Conservation (phyloP, 2,797 vertebrate genomes). For the Orestias chungarensis region DNA sequence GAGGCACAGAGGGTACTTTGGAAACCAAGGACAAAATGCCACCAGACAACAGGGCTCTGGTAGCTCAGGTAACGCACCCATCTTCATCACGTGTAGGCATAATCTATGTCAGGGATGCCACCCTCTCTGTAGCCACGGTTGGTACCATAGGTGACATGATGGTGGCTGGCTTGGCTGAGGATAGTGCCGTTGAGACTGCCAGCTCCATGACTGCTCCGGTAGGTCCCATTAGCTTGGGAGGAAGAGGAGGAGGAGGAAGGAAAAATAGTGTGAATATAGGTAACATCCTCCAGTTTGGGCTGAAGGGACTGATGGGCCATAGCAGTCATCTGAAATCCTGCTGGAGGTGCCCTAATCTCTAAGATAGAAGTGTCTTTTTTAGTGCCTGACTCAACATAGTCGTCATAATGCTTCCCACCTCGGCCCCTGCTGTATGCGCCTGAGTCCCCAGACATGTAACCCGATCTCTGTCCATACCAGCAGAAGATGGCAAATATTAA, state of each 20-base stretch:
- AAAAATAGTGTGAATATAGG: constrained; percentile 93
- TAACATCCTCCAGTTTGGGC: constrained; percentile 88
- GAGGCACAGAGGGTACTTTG: constrained; percentile 88
- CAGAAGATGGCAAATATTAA: constrained; percentile 91
- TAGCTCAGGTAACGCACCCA: constrained; percentile 55
- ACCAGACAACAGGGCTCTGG: constrained; percentile 52
- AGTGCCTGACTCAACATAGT: constrained; percentile 92
- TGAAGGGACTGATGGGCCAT: constrained; percentile 85
- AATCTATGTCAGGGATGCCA: constrained; percentile 92
- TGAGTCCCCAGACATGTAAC: constrained; percentile 85
- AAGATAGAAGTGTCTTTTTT: constrained; percentile 96
- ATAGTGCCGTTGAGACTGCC: constrained; percentile 86
- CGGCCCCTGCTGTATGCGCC: constrained; percentile 82
- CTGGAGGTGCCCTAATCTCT: constrained; percentile 87
- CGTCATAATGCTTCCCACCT: constrained; percentile 87
- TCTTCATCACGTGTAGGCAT: constrained; percentile 89
- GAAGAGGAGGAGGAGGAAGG: constrained; percentile 81
- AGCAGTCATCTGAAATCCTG: constrained; percentile 91
- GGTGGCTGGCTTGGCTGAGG: constrained; percentile 89
- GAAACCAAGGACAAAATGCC: constrained; percentile 78
- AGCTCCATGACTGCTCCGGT: constrained; percentile 69
- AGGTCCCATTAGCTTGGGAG: constrained; percentile 77
- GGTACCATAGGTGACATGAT: constrained; percentile 87
- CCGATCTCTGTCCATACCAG: constrained; percentile 89
- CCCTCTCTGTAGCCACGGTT: constrained; percentile 92